phyloP scores from a whole-genome alignment of 2,888 invertebrate genomes.

The Junonia oenone region DNA sequence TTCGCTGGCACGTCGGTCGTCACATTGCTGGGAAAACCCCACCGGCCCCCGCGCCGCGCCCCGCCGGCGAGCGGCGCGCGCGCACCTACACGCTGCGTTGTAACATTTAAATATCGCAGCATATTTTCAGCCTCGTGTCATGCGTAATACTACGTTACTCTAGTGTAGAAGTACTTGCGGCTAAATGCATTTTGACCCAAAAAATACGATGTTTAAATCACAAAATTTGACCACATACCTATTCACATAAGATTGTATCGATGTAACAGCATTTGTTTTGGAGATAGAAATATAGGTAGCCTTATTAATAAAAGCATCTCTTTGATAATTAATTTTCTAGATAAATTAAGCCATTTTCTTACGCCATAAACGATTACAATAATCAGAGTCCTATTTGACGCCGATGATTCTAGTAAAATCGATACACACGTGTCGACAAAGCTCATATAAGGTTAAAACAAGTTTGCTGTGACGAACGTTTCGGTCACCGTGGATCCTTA shows the following conservation, averaged over 20 bases:
- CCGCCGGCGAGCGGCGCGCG: slow-evolving; percentile 27
- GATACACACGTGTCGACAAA: neutral
- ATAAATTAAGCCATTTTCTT: neutral
- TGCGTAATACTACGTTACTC: slow-evolving; percentile 7
- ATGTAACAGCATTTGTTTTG: neutral
- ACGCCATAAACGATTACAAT: neutral
- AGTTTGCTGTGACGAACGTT: slow-evolving; percentile 1
- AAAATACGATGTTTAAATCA: no score
- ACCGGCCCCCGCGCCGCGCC: slow-evolving; percentile 36
- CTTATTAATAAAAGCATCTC: no score
- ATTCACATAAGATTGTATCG: neutral
- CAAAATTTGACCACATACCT: neutral
- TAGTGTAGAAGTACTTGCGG: neutral
- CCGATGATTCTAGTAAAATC: slow-evolving; percentile 5
- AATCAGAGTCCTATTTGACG: neutral
- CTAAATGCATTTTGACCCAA: neutral
- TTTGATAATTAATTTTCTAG: no score
- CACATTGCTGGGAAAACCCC: slow-evolving; percentile 76
- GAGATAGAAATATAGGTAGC: no score
- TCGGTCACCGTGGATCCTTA: neutral
- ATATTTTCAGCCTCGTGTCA: slow-evolving; percentile 5
- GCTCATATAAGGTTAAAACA: neutral
- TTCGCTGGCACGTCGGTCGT: slow-evolving; percentile 40
- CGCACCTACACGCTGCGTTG: slow-evolving; percentile 18
- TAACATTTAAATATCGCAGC: slow-evolving; percentile 18